These are phyloP conservation scores for Hyperopisus bebe DNA, from an alignment of 2,113 vertebrate species.

Conservation along the genomic window DNA sequence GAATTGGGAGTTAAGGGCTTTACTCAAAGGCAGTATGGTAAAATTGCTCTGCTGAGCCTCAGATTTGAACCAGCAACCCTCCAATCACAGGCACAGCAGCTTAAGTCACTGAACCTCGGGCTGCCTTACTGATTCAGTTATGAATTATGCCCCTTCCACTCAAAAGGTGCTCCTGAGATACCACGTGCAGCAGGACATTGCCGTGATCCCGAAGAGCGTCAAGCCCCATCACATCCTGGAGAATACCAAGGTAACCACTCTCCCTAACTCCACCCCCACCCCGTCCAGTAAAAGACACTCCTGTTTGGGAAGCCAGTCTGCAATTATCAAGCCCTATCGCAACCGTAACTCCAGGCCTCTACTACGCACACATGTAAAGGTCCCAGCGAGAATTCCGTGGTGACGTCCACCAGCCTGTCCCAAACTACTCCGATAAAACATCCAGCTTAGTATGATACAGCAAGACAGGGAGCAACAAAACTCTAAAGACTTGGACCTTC, in stretches of 20 bases:
- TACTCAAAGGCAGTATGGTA: neutral
- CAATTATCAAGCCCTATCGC: neutral
- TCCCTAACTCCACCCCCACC: too few species aligned
- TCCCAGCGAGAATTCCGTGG: neutral
- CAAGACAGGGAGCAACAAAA: too few species aligned
- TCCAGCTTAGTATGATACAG: neutral
- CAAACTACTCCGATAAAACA: neutral
- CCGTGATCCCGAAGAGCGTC: constrained; percentile 62
- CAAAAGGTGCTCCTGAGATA: constrained; percentile 58
- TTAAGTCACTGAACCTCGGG: neutral
- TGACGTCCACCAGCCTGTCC: neutral
- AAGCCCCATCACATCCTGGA: constrained; percentile 63
- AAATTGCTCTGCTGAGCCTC: neutral
- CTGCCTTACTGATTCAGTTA: neutral
- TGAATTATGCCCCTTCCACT: neutral
- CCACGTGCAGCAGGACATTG: constrained; percentile 58
- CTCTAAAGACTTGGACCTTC: too few species aligned
- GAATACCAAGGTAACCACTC: constrained; percentile 61
- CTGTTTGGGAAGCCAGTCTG: neutral
- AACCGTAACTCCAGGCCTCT: neutral
- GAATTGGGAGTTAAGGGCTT: neutral
- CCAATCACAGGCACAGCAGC: neutral
- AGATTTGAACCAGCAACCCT: neutral
- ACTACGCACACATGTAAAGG: neutral
- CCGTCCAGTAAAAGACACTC: neutral